These are phyloP conservation scores for Lates calcarifer DNA, from an alignment of 2,113 vertebrate genomes.

Conservation along the genomic window DNA sequence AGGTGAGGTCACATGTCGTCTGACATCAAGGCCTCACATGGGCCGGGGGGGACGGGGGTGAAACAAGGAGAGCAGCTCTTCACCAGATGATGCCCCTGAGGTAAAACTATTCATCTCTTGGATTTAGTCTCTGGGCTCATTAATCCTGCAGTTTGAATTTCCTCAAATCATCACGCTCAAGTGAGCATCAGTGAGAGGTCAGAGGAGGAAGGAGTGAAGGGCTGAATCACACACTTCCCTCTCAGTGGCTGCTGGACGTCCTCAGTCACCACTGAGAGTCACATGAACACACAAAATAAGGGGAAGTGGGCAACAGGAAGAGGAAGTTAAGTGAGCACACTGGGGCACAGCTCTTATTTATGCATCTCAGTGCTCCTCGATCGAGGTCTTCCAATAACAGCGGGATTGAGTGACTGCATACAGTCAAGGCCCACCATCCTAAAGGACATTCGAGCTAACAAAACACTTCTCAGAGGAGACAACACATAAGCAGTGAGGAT, in stretches of 20 bases:
- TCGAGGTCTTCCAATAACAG: neutral
- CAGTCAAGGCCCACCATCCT: neutral
- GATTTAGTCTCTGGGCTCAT: neutral
- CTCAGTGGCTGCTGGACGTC: neutral
- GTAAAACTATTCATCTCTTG: neutral
- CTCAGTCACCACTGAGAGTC: neutral
- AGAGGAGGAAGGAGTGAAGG: neutral
- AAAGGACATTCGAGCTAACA: neutral
- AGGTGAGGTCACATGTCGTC: neutral
- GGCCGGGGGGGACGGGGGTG: neutral
- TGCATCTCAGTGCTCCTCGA: neutral
- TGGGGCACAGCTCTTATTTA: neutral
- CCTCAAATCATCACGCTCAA: neutral
- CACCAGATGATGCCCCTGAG: neutral
- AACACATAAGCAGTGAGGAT: neutral
- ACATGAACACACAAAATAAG: neutral
- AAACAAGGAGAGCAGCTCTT: neutral
- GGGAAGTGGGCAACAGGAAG: neutral
- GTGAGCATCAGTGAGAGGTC: constrained; percentile 7
- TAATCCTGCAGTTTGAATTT: constrained; percentile 11
- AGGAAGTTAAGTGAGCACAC: neutral
- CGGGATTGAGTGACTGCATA: neutral
- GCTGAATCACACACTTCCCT: neutral
- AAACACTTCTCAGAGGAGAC: neutral
- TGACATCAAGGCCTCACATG: neutral